These are phyloP conservation scores for Eristalis arbustorum DNA, from an alignment of 2,888 invertebrate species.

Conservation along the genomic window DNA sequence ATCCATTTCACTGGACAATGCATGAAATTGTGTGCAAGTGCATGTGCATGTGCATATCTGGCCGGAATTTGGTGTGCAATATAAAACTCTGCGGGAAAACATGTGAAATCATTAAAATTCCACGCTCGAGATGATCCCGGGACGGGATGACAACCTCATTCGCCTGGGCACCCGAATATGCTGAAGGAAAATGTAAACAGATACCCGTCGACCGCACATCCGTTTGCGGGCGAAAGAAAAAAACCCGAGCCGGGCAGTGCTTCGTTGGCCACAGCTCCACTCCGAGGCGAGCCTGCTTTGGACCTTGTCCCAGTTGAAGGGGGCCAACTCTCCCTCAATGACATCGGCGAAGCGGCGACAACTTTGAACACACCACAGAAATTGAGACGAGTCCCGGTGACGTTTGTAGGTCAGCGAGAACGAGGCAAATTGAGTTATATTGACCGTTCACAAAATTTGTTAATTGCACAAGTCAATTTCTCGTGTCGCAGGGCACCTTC, in stretches of 20 bases:
- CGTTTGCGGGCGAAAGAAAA: not conserved
- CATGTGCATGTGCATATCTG: not conserved
- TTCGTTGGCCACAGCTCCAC: not conserved
- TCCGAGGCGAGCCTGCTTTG: not conserved
- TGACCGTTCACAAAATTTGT: not conserved
- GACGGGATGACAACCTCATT: not conserved
- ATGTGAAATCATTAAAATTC: constrained; percentile 35
- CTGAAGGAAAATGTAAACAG: not conserved
- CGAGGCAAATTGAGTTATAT: not conserved
- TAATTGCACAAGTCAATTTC: not conserved
- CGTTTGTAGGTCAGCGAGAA: not conserved
- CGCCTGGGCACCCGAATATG: not conserved
- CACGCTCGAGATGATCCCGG: constrained; percentile 23
- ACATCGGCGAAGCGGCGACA: not conserved
- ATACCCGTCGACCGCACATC: not conserved
- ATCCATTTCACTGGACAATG: too few species aligned
- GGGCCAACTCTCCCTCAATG: not conserved
- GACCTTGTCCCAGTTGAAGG: not conserved
- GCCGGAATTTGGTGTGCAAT: not conserved
- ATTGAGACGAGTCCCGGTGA: not conserved
- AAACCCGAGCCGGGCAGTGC: not conserved
- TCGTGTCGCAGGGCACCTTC: not conserved
- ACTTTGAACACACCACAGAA: not conserved
- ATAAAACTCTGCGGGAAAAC: constrained; percentile 19
- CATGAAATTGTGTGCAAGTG: not conserved